Evolutionary conservation across 2,888 invertebrate species (phyloP).

Genomic region (Lasioglossum zephyrum): DNA sequence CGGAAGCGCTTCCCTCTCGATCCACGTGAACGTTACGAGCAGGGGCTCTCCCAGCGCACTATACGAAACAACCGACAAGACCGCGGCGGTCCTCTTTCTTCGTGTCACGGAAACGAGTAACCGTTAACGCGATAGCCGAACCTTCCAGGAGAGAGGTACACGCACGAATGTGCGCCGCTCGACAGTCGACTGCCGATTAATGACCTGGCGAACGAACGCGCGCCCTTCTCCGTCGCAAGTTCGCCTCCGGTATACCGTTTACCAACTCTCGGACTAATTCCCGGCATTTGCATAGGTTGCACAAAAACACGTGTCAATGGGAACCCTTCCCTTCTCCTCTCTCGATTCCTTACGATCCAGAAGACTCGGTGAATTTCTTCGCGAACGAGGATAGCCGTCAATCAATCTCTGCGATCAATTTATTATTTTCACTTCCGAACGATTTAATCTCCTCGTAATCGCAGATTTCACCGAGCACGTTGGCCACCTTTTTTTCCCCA

Average conservation of each 20-base stretch:
- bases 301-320: slow-evolving; percentile 9
- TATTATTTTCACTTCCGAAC: not conserved
- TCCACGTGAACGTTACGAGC: slow-evolving; percentile 27
- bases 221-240: slow-evolving; percentile 53
- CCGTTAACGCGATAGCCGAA: slow-evolving; percentile 67
- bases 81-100: slow-evolving; percentile 59
- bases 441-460: not conserved
- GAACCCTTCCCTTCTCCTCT: not conserved
- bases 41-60: not conserved
- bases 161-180: slow-evolving; percentile 63
- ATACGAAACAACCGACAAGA: not conserved
- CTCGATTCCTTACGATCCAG: not conserved
- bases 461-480: not conserved
- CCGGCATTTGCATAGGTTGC: slow-evolving; percentile 22
- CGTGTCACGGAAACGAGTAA: slow-evolving; percentile 64
- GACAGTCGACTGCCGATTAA: slow-evolving; percentile 66
- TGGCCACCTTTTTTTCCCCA: not conserved
- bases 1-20: slow-evolving; percentile 58
- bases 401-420: not conserved
- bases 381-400: not conserved
- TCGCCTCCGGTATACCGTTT: slow-evolving; percentile 42
- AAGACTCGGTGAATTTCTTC: not conserved
- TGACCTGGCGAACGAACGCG: slow-evolving; percentile 63
- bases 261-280: slow-evolving; percentile 32
- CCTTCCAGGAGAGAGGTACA: slow-evolving; percentile 49